Conservation (phyloP, 2,113 vertebrate genomes). For the Sphyrna mokarran region DNA sequence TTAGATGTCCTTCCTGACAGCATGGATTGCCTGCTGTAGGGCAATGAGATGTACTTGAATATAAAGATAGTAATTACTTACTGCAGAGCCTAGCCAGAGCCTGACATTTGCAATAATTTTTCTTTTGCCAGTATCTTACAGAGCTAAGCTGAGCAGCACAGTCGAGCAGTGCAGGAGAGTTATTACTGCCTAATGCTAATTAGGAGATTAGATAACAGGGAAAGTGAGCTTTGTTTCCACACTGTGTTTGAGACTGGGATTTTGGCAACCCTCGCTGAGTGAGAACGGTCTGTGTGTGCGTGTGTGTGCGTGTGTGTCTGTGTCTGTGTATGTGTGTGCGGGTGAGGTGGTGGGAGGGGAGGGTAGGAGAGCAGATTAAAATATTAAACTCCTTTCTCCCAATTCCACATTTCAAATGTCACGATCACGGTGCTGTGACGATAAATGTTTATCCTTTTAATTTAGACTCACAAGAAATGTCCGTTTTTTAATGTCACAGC, state of each 20-base stretch:
- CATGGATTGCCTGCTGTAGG: slow-evolving; percentile 16
- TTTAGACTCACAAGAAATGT: neutral
- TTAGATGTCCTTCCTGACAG: slow-evolving; percentile 21
- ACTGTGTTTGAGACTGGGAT: neutral
- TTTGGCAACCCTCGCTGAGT: neutral
- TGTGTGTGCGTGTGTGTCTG: neutral
- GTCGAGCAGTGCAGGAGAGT: neutral
- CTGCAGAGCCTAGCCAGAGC: slow-evolving; percentile 21
- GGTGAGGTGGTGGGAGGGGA: too few species aligned
- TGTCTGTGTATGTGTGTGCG: neutral
- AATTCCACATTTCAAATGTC: neutral
- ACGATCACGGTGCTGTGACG: neutral
- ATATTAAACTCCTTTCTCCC: neutral
- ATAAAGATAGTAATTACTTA: slow-evolving; percentile 34
- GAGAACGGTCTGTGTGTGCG: neutral
- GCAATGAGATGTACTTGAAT: slow-evolving; percentile 13
- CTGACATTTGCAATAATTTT: slow-evolving; percentile 38
- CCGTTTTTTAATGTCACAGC: neutral
- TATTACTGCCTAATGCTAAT: neutral
- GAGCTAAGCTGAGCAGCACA: neutral
- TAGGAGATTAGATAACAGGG: neutral
- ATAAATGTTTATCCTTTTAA: neutral
- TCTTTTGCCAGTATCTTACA: slow-evolving; percentile 10
- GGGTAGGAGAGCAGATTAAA: neutral
- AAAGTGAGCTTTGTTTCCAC: neutral